Evolutionary conservation across 35 echinoderm and acorn worm species (phyloP).

Genomic region (Chiridota heheva): DNA sequence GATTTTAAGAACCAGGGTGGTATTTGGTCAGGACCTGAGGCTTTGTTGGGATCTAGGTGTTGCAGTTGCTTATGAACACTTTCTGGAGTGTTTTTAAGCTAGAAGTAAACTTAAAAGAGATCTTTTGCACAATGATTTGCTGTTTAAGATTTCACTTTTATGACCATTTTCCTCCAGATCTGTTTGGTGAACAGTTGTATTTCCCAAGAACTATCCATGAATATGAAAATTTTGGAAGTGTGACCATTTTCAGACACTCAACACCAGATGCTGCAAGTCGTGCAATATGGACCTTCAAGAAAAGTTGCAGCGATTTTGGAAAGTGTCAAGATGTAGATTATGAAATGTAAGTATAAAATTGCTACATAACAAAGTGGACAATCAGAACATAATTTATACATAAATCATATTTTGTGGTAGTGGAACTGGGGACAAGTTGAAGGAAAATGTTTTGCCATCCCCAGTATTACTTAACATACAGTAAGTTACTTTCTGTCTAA

Average conservation of each 20-base stretch:
- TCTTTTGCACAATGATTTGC: too few species aligned
- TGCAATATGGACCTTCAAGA: slow-evolving; percentile 34
- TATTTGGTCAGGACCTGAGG: too few species aligned
- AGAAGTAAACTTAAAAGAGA: too few species aligned
- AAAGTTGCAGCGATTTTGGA: neutral
- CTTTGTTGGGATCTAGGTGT: too few species aligned
- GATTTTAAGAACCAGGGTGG: too few species aligned
- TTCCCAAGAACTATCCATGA: neutral
- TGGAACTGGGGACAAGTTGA: neutral
- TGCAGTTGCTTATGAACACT: too few species aligned
- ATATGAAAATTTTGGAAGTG: slow-evolving; percentile 55
- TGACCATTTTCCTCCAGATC: too few species aligned
- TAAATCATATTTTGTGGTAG: neutral
- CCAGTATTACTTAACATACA: neutral
- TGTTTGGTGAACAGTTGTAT: too few species aligned
- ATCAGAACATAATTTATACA: neutral
- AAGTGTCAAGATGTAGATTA: slow-evolving; percentile 41
- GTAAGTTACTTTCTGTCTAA: neutral
- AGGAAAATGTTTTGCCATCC: neutral
- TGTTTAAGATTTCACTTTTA: too few species aligned
- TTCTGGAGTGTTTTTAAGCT: too few species aligned
- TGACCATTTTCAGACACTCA: slow-evolving; percentile 39
- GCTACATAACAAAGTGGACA: neutral
- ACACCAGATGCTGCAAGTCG: slow-evolving; percentile 23
- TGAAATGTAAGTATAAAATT: slow-evolving; percentile 42